Percentiles rank a stretch among this genome's conserved stretches.
These are phyloP conservation scores for Pherbina coryleti DNA, from an alignment of 2,888 invertebrate genomes.

Conservation along the genomic window DNA sequence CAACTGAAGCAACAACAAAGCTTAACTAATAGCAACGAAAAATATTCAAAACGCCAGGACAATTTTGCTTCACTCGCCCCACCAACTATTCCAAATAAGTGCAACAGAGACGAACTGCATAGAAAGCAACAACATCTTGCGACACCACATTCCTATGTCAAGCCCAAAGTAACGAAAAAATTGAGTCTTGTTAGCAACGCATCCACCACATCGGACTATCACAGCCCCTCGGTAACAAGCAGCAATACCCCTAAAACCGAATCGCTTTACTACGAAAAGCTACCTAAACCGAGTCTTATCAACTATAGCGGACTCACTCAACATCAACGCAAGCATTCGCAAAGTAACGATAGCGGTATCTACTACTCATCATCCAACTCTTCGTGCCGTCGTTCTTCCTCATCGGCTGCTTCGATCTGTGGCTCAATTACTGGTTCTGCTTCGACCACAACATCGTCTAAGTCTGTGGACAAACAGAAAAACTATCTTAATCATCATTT, in stretches of 20 bases:
- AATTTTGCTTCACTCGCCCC: conserved; percentile 36
- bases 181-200: conserved; percentile 46
- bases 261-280: conserved; percentile 13
- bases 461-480: conserved; percentile 66
- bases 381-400: conserved; percentile 52
- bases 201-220: conserved; percentile 45
- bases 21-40: conserved; percentile 43
- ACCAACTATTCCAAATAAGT: conserved; percentile 31
- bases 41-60: conserved; percentile 40
- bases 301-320: conserved; percentile 49
- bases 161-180: conserved; percentile 52
- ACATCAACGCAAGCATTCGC: conserved; percentile 53
- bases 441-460: conserved; percentile 66
- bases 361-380: conserved; percentile 63
- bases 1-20: conserved; percentile 44
- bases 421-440: conserved; percentile 65
- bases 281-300: conserved; percentile 33
- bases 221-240: conserved; percentile 37
- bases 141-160: conserved; percentile 54
- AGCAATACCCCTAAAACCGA: conserved; percentile 3
- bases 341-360: conserved; percentile 64
- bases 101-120: not conserved
- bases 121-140: conserved; percentile 37
- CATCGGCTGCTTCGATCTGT: conserved; percentile 69
- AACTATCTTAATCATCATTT: conserved; percentile 72